Evolutionary conservation across 2,797 vertebrate genomes (phyloP), one percentile per base, ranked within the genome.

Genomic region (Chaetodon trifasciatus): DNA sequence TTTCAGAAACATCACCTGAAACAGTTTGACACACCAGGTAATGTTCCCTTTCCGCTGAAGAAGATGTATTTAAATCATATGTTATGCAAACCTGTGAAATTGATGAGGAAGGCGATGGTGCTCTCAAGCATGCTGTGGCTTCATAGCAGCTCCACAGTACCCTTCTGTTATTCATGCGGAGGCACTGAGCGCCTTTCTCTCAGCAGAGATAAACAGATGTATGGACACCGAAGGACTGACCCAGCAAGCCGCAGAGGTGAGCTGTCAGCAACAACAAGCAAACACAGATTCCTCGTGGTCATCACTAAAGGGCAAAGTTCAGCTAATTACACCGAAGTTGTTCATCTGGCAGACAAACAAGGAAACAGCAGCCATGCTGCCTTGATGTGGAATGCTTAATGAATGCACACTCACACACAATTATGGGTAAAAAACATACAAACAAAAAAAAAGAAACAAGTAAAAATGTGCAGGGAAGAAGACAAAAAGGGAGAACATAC

Each of bases 211-310:
- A 88, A 93, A 90, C 89, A 92, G 87, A 92, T 92, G 91, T 62
- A 90, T 44, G 37, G 78, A 67, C 84, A 83, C 79, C 44, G 65
- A 86, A 86, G 76, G 77, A 76, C 63, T 88, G 90, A 91, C 88
- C 89, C 57, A 74, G 78, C 86, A 67, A 32, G 76, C 89, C 53
- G 8, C 70, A 75, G 85, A 91, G 92, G 90, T 91, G 88, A 91
- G 79, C 79, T 89, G 90, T 90, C 84, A 89, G 83, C 79, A 86
- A 82, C 87, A 87, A 89, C 89, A 92, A 87, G 78, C 78, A 86
- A 91, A 88, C 85, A 78, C 55, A 15, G 69, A 78, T 80, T 49
- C 61, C 83, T 77, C 2, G 13, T 83, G 90, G 90, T 91, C 88
- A 86, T 85, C 70, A 63, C 79, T 42, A 24, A 87, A 86, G 85